phyloP scores from a whole-genome alignment of 2,113 vertebrate genomes.

The Deroptyus accipitrinus region DNA sequence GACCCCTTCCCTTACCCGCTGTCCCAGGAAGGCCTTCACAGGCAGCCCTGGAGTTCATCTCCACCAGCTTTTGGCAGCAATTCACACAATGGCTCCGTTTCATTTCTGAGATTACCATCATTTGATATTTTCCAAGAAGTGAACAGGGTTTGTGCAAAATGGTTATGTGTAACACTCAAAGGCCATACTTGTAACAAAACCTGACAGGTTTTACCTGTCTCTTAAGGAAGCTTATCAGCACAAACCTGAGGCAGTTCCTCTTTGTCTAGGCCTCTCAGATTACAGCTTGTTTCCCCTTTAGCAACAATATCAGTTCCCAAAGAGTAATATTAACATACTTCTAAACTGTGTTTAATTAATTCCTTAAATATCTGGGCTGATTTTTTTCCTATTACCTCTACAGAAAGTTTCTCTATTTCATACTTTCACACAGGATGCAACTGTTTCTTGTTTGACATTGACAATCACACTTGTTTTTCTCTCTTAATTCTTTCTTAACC shows the following conservation, averaged over 20 bases:
- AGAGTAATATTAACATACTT: not conserved
- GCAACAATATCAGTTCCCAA: not conserved
- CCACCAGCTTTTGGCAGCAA: not conserved
- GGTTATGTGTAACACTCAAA: not conserved
- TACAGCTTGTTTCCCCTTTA: not conserved
- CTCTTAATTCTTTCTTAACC: not conserved
- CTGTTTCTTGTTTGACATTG: not conserved
- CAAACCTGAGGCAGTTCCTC: not conserved
- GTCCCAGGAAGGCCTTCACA: accelerated
- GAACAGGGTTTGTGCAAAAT: not conserved
- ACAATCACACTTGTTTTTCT: not conserved
- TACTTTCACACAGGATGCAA: not conserved
- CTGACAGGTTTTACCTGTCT: not conserved
- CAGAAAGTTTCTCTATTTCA: not conserved
- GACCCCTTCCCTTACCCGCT: not conserved
- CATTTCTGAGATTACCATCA: not conserved
- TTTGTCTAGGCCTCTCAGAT: not conserved
- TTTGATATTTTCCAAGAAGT: not conserved
- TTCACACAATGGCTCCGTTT: not conserved
- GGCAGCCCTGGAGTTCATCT: not conserved
- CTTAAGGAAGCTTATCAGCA: not conserved
- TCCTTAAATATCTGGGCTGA: not conserved
- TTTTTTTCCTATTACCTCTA: not conserved
- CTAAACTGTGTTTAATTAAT: not conserved
- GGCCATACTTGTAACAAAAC: not conserved